Evolutionary conservation across 2,113 vertebrate species (phyloP), one percentile per base, ranked within the genome.

Genomic region (Morphnarchus princeps): DNA sequence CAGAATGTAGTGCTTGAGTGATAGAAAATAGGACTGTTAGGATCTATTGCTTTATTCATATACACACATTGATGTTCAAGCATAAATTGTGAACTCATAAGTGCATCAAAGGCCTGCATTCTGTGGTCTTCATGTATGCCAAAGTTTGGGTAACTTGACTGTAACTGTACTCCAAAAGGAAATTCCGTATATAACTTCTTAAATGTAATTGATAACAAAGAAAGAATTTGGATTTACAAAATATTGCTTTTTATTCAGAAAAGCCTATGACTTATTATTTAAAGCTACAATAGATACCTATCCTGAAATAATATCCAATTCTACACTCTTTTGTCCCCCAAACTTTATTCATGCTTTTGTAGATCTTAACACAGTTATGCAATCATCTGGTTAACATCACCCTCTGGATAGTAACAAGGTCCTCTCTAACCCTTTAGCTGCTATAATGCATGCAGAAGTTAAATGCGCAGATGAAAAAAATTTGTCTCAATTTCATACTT

Each of bases 371-470:
- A 93, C 63, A 96, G 95, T 97, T 97, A 97, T 96, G 96, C 81
- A 97, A 97, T 93, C 90, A n/a, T 22, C 58, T 92, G 95, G 93
- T 95, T 93, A 95, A 82, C 90, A 84, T 96, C 86, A 97, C 97
- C 97, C 96, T 97, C 96, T 93, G 97, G 98, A 98, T 98, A 98
- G 96, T 97, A 99, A 98, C 70, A 57, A 97, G 98, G 98, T 98
- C 92, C 97, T 98, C 97, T 98, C 96, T 88, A 98, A 98, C 97
- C 97, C 98, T 97, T 97, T 98, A 98, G 97, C 98, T 98, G 98
- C 98, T 97, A 98, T 98, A 98, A 98, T 98, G 98, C 98, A 98
- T 98, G 98, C 98, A 98, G 98, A 98, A 99, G 98, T 98, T 98
- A 98, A 97, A 98, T 95, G 93, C 94, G 97, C 98, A 98, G 97